Base-by-base conservation (phyloP, 2,797 vertebrate species). In the Trachops cirrhosus region DNA sequence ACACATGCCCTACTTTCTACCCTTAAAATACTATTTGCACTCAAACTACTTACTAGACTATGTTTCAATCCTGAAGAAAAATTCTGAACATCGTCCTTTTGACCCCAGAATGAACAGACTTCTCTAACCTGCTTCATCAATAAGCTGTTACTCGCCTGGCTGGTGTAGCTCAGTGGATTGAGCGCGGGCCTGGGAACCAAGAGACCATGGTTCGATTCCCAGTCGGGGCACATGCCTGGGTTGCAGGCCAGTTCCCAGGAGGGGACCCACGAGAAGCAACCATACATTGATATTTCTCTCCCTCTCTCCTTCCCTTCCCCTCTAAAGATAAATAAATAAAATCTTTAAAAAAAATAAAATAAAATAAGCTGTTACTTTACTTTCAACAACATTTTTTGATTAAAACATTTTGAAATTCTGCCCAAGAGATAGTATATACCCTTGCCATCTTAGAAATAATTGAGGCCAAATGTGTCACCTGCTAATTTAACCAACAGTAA, bases 341-440 rank as follows among this genome's bases (percentile, higher is more conserved):
- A n/a, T n/a, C n/a, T n/a, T n/a, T n/a, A n/a, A n/a, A n/a, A n/a
- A n/a, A n/a, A n/a, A n/a, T n/a, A n/a, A n/a, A n/a, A n/a, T n/a
- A n/a, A n/a, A 73, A 41, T 44, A 89, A 79, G 44, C 6, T 84
- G 5, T 57, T 84, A 79, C 14, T 88, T 77, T 79, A 71, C 70
- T 89, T 91, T 50, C 68, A 79, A 88, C 48, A 84, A 89, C 50
- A 44, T 62, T 89, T 96, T 78, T 59, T 84, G 77, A 80, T 84
- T 37, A 64, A 70, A 77, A 64, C 26, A 77, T 78, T 91, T 83
- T 91, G 10, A 83, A 83, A 86, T 89, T 96, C 75, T 79, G 77
- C 18, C 22, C 14, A 89, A 79, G 57, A 84, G 59, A 62, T 80
- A 71, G 11, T 57, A 71, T 59, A 85, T 46, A 5, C 22, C 39